Conservation (phyloP, 2,113 vertebrate genomes). For the Zosterops lateralis region DNA sequence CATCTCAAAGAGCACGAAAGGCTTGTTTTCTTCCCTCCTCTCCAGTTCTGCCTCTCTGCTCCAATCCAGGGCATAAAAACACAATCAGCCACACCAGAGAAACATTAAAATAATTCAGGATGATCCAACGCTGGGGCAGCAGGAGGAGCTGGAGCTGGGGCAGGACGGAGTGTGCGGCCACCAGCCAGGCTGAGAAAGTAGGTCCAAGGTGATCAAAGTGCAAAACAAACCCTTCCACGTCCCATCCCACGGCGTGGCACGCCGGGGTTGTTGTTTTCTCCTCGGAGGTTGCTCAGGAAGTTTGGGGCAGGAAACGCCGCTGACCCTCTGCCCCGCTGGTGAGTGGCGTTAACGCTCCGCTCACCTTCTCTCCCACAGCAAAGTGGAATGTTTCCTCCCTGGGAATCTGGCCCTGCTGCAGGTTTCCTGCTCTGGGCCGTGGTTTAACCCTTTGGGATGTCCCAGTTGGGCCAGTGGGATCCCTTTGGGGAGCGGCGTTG, state of each 20-base stretch:
- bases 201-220: conserved; percentile 54
- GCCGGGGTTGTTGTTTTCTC: conserved; percentile 72
- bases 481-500: background rate
- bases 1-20: background rate
- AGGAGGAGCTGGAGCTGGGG: background rate
- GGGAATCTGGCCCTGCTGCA: conserved; percentile 29
- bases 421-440: conserved; percentile 70
- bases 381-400: conserved; percentile 62
- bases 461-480: background rate
- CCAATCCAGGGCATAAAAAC: background rate
- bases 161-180: background rate
- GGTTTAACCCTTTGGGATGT: conserved; percentile 52
- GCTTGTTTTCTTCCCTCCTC: background rate
- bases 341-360: conserved; percentile 62
- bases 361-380: conserved; percentile 72
- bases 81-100: background rate
- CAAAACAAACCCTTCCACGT: conserved; percentile 63
- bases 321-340: conserved; percentile 74
- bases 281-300: conserved; percentile 76
- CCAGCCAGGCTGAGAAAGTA: background rate
- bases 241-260: background rate
- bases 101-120: accelerated
- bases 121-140: background rate
- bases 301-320: conserved; percentile 75
- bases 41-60: background rate